Base-by-base conservation (phyloP, 2,797 vertebrate genomes). In the Bucorvus abyssinicus region DNA sequence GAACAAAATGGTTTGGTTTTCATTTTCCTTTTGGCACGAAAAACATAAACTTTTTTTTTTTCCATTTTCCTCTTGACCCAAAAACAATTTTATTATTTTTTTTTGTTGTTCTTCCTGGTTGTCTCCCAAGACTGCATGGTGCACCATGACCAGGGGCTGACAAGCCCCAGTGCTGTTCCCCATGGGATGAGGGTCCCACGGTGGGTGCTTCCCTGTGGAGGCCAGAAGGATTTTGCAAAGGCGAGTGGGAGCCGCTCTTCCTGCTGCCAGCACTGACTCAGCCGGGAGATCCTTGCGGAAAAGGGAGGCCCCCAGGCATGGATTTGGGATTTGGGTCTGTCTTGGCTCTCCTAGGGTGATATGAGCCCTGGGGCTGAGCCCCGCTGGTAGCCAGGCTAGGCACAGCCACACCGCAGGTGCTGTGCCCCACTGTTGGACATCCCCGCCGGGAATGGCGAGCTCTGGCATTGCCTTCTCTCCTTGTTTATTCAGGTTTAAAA, bases 1-100 rank as follows among this genome's bases (percentile, higher is more conserved):
- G 95, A 95, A 96, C 93, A 96, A 94, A 96, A 96, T 96, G 91
- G 94, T 96, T 96, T 95, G 93, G 94, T 94, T 96, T 96, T 96
- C 89, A 64, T 96, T 95, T 96, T 96, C 89, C 89, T 94, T 91
- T 91, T 96, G 95, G 94, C 95, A 94, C 1, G 9, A 87, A 94
- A 89, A 87, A 44, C 82, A 77, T 60, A 87, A 95, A 89, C 78
- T 81, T 63, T n/a, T 65, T n/a, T 52, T 89, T 90, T 93, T 93
- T 85, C 87, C 71, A 29, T 96, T 93, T 95, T 92, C 79, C 87
- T 94, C 56, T 80, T 91, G 91, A 89, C 94, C 87, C 83, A 85
- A 85, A 94, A 95, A 94, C 84, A 94, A 55, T 71, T 77, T 87
- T 79, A 12, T 69, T 68, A 3, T 36, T 90, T 70, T 92, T 36